These are phyloP conservation scores for Mesoclemmys tuberculata DNA, from an alignment of 2,113 vertebrate species.

Conservation along the genomic window DNA sequence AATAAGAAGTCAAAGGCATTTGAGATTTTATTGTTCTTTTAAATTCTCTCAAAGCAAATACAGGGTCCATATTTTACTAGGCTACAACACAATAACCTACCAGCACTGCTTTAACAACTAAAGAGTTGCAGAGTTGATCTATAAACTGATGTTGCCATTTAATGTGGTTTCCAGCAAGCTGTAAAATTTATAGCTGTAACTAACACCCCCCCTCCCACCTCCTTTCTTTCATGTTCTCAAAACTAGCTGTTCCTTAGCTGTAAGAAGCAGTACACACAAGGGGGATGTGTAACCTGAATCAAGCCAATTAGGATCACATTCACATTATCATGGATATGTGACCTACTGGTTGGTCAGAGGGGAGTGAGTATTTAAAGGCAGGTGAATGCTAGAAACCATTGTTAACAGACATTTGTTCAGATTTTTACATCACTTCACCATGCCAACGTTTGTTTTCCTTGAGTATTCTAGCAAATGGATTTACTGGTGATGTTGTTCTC, in stretches of 20 bases:
- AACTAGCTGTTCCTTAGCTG: slow-evolving; percentile 58
- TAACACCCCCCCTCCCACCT: slow-evolving; percentile 52
- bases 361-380: slow-evolving; percentile 2
- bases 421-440: neutral
- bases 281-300: slow-evolving; percentile 46
- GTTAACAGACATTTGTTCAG: neutral
- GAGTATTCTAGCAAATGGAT: neutral
- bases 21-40: slow-evolving; percentile 52
- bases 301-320: slow-evolving; percentile 62
- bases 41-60: slow-evolving; percentile 56
- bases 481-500: neutral
- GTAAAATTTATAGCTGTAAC: slow-evolving; percentile 76
- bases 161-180: slow-evolving; percentile 77
- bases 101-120: slow-evolving; percentile 54
- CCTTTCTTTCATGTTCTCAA: slow-evolving; percentile 62
- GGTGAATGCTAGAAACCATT: slow-evolving; percentile 8
- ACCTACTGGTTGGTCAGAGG: slow-evolving; percentile 14
- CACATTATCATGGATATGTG: neutral
- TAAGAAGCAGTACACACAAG: neutral
- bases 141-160: slow-evolving; percentile 72
- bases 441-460: rapidly evolving
- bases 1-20: slow-evolving; percentile 50
- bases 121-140: slow-evolving; percentile 65
- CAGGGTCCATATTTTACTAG: slow-evolving; percentile 56
- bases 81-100: slow-evolving; percentile 62